These are phyloP conservation scores for Phyllopteryx taeniolatus DNA, from an alignment of 2,113 vertebrate species.

Conservation along the genomic window DNA sequence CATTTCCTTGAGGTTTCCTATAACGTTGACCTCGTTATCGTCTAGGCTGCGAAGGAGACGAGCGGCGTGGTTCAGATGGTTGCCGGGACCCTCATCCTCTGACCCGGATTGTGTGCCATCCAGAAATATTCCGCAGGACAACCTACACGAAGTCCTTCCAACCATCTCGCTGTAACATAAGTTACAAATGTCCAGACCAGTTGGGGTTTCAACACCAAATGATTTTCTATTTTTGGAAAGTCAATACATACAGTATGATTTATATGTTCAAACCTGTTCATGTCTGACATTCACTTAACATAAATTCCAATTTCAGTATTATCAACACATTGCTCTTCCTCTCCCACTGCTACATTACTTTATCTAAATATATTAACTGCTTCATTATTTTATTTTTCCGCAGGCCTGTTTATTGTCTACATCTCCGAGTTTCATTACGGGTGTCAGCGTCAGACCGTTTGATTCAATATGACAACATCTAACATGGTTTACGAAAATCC, in stretches of 20 bases:
- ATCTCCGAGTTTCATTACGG: neutral
- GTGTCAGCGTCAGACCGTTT: neutral
- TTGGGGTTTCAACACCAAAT: neutral
- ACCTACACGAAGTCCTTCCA: conserved; percentile 2
- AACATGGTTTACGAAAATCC: neutral
- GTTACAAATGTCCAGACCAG: conserved; percentile 7
- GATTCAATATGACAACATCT: neutral
- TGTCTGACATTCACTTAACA: neutral
- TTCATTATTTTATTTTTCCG: neutral
- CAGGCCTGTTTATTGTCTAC: too few relatives aligned
- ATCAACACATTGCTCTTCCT: neutral
- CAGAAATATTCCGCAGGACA: conserved; percentile 19
- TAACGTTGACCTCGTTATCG: conserved; percentile 11
- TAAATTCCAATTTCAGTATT: neutral
- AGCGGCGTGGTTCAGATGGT: neutral
- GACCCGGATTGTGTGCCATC: conserved; percentile 18
- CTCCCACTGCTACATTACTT: neutral
- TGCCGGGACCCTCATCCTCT: conserved; percentile 1
- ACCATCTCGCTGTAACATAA: conserved; percentile 6
- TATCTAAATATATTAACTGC: neutral
- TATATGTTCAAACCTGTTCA: neutral
- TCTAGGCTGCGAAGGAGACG: conserved; percentile 2
- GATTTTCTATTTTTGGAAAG: neutral
- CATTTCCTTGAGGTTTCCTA: neutral
- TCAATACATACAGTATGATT: neutral